Evolutionary conservation across 2,113 vertebrate species (phyloP).

Genomic region (Chloropsis cyanopogon): DNA sequence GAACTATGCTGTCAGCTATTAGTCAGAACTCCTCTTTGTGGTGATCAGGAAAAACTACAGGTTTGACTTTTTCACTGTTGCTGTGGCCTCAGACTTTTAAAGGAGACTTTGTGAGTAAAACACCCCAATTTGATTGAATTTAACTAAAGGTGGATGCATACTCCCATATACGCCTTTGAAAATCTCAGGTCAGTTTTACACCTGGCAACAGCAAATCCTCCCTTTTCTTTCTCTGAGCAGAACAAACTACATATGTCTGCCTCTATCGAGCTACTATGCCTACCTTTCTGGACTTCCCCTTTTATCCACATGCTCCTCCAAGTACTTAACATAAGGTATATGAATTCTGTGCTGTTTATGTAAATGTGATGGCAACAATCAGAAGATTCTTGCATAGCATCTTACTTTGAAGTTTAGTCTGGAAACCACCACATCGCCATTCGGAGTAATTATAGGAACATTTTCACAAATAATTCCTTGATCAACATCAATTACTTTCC

Average conservation of each 20-base stretch:
- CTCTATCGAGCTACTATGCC: slow-evolving; percentile 64
- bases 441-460: slow-evolving; percentile 97
- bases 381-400: slow-evolving; percentile 75
- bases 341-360: slow-evolving; percentile 71
- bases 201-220: slow-evolving; percentile 25
- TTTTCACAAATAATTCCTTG: slow-evolving; percentile 95
- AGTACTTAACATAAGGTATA: slow-evolving; percentile 72
- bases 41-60: neutral
- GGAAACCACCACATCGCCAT: slow-evolving; percentile 94
- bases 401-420: slow-evolving; percentile 93
- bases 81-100: neutral
- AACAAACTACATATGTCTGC: slow-evolving; percentile 40
- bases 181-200: slow-evolving; percentile 5
- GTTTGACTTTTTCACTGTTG: neutral
- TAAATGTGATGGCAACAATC: slow-evolving; percentile 74
- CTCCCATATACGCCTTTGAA: neutral
- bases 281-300: slow-evolving; percentile 75
- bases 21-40: neutral
- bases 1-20: neutral
- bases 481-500: slow-evolving; percentile 94
- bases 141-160: neutral
- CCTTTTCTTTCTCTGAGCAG: slow-evolving; percentile 25
- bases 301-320: slow-evolving; percentile 72
- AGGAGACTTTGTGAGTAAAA: neutral
- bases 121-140: neutral